These are phyloP conservation scores for Engraulis encrasicolus DNA, from an alignment of 2,113 vertebrate genomes.

Conservation along the genomic window DNA sequence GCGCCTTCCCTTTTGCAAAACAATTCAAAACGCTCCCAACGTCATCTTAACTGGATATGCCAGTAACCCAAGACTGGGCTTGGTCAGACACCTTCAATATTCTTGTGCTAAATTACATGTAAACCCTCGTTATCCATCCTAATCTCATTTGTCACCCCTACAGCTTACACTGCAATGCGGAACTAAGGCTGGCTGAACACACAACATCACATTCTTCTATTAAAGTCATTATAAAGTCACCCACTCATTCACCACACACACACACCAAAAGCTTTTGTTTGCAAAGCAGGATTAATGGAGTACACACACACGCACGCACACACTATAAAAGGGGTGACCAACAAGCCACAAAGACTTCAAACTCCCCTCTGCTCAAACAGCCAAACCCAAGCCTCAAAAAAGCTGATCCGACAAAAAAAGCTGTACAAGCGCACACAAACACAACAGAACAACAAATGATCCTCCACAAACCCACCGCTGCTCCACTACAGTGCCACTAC, in stretches of 20 bases:
- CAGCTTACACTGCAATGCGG: neutral
- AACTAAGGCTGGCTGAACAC: neutral
- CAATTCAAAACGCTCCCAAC: neutral
- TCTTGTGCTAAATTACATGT: neutral
- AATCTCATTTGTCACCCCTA: neutral
- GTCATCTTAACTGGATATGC: neutral
- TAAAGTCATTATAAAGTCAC: neutral
- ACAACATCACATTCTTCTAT: neutral
- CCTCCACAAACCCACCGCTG: neutral
- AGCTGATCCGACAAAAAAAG: neutral
- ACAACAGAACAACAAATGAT: neutral
- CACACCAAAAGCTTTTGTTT: neutral
- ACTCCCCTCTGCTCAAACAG: neutral
- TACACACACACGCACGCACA: too few species aligned
- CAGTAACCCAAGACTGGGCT: neutral
- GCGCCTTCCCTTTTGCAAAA: neutral
- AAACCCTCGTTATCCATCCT: neutral
- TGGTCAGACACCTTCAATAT: neutral
- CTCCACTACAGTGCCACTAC: neutral
- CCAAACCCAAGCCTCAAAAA: neutral
- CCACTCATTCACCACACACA: too few species aligned
- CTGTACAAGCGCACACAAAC: neutral
- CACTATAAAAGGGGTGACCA: neutral
- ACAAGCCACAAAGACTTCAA: neutral
- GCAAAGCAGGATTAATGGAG: neutral